phyloP scores from a whole-genome alignment of 2,888 invertebrate species.

The Leucoptera coffeella region DNA sequence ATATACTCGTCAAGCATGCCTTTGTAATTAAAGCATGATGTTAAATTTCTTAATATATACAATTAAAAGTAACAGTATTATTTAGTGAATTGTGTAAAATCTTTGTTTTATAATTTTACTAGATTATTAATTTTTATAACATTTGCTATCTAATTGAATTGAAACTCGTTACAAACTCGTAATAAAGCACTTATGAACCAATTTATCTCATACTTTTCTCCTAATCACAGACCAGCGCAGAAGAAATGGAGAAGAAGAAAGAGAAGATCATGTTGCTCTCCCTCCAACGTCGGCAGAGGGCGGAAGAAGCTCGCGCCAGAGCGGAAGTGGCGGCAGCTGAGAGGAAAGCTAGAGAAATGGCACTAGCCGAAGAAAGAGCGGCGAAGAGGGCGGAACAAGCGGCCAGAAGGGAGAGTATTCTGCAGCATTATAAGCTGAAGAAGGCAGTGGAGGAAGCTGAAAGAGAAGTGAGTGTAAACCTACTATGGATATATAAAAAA shows the following conservation, averaged over 20 bases:
- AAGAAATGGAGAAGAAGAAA: constrained; percentile 90
- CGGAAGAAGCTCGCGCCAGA: constrained; percentile 77
- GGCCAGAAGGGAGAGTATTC: constrained; percentile 61
- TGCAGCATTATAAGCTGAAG: constrained; percentile 75
- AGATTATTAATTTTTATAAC: background rate
- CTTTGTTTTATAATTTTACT: background rate
- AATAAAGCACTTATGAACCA: too few relatives aligned
- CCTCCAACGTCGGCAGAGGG: constrained; percentile 76
- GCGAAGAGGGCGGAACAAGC: constrained; percentile 79
- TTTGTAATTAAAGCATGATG: too few relatives aligned
- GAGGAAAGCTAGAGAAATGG: constrained; percentile 65
- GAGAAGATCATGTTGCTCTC: constrained; percentile 87
- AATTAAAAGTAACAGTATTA: too few relatives aligned
- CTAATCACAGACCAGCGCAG: constrained; percentile 27
- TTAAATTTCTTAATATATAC: too few relatives aligned
- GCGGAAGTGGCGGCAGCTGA: constrained; percentile 79
- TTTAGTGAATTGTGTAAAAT: too few relatives aligned
- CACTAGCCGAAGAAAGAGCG: constrained; percentile 68
- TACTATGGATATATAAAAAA: too few relatives aligned
- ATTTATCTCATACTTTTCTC: too few relatives aligned
- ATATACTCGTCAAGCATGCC: too few relatives aligned
- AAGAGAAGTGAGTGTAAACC: constrained; percentile 57
- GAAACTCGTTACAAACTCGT: too few relatives aligned
- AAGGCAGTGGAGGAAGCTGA: constrained; percentile 80
- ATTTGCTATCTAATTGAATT: too few relatives aligned